phyloP scores from a whole-genome alignment of 2,888 invertebrate species.

The Trachelus troglodyta region DNA sequence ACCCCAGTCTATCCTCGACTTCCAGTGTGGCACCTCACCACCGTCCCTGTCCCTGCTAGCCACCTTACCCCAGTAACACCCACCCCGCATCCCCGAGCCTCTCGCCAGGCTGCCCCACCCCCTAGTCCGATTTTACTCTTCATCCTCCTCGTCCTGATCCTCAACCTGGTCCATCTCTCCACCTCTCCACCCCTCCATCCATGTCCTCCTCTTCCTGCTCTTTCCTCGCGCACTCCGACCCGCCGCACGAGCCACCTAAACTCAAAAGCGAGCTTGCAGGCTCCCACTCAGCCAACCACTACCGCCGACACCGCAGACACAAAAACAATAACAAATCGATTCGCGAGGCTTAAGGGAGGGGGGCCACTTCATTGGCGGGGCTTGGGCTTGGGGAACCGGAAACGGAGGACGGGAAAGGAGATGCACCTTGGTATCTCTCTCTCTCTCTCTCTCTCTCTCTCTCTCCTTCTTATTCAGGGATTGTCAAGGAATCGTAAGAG shows the following conservation, averaged over 20 bases:
- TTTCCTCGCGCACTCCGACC: conserved; percentile 29
- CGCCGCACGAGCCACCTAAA: conserved; percentile 27
- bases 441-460: no score
- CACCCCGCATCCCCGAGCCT: background rate
- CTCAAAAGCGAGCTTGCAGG: conserved; percentile 1
- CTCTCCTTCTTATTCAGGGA: no score
- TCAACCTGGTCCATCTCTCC: conserved; percentile 10
- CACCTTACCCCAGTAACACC: background rate
- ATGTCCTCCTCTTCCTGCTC: conserved; percentile 26
- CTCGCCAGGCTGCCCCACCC: no score
- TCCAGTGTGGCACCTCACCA: background rate
- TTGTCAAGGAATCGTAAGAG: no score
- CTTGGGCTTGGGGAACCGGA: background rate
- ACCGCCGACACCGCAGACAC: conserved; percentile 58
- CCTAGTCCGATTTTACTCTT: no score
- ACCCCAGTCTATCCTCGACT: background rate
- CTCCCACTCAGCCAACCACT: conserved; percentile 39
- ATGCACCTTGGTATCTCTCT: no score
- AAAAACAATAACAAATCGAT: conserved; percentile 66
- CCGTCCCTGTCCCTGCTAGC: no score
- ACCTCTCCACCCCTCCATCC: conserved; percentile 12
- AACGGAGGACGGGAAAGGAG: no score
- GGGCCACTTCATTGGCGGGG: conserved; percentile 45
- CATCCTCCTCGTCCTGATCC: conserved; percentile 20
- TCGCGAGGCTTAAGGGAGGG: conserved; percentile 55